Evolutionary conservation across 2,113 vertebrate species (phyloP), one percentile per base, ranked within the genome.

Genomic region (Lepus americanus): DNA sequence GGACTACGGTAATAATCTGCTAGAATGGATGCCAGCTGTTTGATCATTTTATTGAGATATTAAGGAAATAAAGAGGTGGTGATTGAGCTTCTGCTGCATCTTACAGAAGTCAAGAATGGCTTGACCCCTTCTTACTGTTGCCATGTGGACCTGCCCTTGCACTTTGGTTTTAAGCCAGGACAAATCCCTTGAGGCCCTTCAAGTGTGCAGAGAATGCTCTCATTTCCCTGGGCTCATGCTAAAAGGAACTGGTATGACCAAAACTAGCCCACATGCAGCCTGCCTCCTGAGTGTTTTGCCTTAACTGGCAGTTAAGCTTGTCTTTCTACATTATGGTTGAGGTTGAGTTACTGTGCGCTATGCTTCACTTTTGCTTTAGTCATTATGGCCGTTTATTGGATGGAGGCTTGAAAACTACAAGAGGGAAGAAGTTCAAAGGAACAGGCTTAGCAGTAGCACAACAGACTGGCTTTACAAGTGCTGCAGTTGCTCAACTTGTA

Each of bases 341-440:
- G 66, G 70, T 74, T 88, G 39, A 92, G 53, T 49, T 67, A 9
- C 69, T 74, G 0, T 94, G 79, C 92, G 36, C 63, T 69, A 3
- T 55, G 55, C 64, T 90, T 78, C 36, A 73, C n/a, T 64, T 83
- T 82, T 77, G 59, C 29, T 69, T 81, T 95, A 90, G 96, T 96
- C 76, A 78, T 55, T 66, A 9, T 14, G 69, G 7, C n/a, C 7
- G 0, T 85, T 97, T 97, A 95, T 92, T 95, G 49, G 72, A 53
- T 44, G 39, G 89, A 87, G 92, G 77, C 70, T 74, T 66, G 19
- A 92, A 93, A 95, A 69, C 4, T 33, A 3, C 16, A 19, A 1
- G 11, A 13, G 2, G 31, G 23, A 63, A 86, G 20, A 51, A 31
- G 0, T 11, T 66, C n/a, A 85, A 44, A 63, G 39, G 12, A 69